Evolutionary conservation across 2,797 vertebrate species (phyloP).

Genomic region (Varecia variegata): DNA sequence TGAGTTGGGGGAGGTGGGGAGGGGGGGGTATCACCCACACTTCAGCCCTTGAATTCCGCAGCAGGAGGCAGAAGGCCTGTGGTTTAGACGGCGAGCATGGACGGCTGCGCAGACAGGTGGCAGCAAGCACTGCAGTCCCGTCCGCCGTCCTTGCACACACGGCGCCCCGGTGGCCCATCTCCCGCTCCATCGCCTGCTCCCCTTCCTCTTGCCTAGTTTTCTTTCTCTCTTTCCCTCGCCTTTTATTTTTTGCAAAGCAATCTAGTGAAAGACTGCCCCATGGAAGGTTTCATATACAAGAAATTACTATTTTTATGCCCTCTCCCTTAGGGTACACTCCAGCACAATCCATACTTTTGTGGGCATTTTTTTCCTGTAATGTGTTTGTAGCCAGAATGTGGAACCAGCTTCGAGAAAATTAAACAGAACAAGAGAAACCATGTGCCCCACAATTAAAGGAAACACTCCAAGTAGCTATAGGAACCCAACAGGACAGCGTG

Average conservation of each 20-base stretch:
- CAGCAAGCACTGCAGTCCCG: background rate
- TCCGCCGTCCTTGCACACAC: fast-evolving
- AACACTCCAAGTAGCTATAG: constrained; percentile 91
- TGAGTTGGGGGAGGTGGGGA: background rate
- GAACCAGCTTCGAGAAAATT: constrained; percentile 82
- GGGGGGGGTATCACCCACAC: fast-evolving
- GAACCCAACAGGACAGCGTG: constrained; percentile 88
- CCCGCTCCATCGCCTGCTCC: fast-evolving
- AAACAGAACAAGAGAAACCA: constrained; percentile 86
- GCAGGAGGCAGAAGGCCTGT: fast-evolving
- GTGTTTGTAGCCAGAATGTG: constrained; percentile 75
- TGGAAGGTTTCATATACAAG: constrained; percentile 75
- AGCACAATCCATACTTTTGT: constrained; percentile 83
- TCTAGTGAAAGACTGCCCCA: constrained; percentile 46
- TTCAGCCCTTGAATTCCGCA: background rate
- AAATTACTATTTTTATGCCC: constrained; percentile 82
- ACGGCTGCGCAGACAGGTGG: background rate
- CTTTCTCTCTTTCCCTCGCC: background rate
- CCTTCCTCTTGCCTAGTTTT: background rate
- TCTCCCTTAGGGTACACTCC: constrained; percentile 76
- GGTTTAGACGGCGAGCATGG: background rate
- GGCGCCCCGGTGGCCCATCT: background rate
- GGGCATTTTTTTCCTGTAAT: constrained; percentile 77
- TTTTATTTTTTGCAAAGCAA: constrained; percentile 55
- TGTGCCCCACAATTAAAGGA: constrained; percentile 90